Percentiles rank a stretch among this genome's conserved stretches.
Evolutionary conservation across 2,797 vertebrate species (phyloP).

Genomic region (Octomys mimax): DNA sequence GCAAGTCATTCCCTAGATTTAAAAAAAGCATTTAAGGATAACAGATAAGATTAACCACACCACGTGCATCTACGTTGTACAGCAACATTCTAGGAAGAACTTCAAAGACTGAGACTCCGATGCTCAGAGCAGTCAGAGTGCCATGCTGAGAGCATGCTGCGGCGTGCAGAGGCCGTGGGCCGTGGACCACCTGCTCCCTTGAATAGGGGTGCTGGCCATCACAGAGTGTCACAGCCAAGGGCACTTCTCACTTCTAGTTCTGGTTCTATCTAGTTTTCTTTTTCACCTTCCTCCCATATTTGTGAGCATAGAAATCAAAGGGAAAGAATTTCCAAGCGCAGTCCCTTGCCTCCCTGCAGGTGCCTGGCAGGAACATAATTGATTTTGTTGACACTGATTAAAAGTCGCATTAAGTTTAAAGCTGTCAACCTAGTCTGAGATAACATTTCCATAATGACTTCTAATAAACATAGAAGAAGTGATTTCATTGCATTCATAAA

Average conservation of each 20-base stretch:
- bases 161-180: too few relatives aligned
- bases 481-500: slow-evolving; percentile 82
- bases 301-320: slow-evolving; percentile 42
- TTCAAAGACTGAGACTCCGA: not conserved
- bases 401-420: slow-evolving; percentile 79
- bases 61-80: not conserved
- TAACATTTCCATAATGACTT: slow-evolving; percentile 79
- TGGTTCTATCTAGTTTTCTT: not conserved
- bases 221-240: not conserved
- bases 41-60: not conserved
- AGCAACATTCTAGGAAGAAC: not conserved
- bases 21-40: not conserved
- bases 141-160: not conserved
- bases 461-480: slow-evolving; percentile 83
- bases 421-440: slow-evolving; percentile 73
- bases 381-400: slow-evolving; percentile 77
- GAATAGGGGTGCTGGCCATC: not conserved
- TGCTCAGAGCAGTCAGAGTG: not conserved
- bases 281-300: not conserved
- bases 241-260: not conserved
- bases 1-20: not conserved
- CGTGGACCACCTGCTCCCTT: not conserved
- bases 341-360: slow-evolving; percentile 77
- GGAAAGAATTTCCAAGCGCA: slow-evolving; percentile 66
- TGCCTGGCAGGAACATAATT: slow-evolving; percentile 73